Conservation (phyloP, 2,113 vertebrate species). For the Uria aalge region DNA sequence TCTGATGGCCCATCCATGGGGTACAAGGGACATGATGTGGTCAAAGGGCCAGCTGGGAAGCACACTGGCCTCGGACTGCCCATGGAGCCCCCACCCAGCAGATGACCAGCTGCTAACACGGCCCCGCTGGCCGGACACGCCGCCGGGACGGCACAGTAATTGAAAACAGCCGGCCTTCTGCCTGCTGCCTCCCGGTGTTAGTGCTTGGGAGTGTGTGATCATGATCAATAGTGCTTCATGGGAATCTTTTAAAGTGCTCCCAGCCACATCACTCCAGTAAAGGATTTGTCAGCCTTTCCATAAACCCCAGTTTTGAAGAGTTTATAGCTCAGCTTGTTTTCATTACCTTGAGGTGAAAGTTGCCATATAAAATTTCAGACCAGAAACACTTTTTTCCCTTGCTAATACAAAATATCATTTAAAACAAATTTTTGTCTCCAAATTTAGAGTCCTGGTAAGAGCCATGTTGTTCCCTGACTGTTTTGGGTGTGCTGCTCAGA, state of each 20-base stretch:
- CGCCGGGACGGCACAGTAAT: slow-evolving; percentile 76
- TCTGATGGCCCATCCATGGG: not conserved
- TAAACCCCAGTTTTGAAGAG: slow-evolving; percentile 39
- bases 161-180: slow-evolving; percentile 76
- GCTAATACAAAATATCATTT: slow-evolving; percentile 32
- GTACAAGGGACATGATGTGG: accelerated
- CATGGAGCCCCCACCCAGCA: not conserved
- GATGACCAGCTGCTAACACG: slow-evolving; percentile 69
- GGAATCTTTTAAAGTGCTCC: slow-evolving; percentile 22
- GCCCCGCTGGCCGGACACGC: slow-evolving; percentile 61
- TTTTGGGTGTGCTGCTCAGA: not conserved
- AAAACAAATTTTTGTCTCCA: slow-evolving; percentile 14
- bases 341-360: slow-evolving; percentile 54
- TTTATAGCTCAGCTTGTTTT: slow-evolving; percentile 57
- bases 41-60: not conserved
- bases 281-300: slow-evolving; percentile 57
- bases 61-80: not conserved
- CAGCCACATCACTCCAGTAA: slow-evolving; percentile 7
- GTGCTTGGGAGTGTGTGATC: not conserved
- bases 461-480: not conserved
- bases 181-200: not conserved
- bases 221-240: not conserved
- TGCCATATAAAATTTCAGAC: slow-evolving; percentile 47
- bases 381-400: slow-evolving; percentile 27
- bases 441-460: not conserved